Conservation (phyloP, 2,113 vertebrate genomes). For the Poecilia latipinna region DNA sequence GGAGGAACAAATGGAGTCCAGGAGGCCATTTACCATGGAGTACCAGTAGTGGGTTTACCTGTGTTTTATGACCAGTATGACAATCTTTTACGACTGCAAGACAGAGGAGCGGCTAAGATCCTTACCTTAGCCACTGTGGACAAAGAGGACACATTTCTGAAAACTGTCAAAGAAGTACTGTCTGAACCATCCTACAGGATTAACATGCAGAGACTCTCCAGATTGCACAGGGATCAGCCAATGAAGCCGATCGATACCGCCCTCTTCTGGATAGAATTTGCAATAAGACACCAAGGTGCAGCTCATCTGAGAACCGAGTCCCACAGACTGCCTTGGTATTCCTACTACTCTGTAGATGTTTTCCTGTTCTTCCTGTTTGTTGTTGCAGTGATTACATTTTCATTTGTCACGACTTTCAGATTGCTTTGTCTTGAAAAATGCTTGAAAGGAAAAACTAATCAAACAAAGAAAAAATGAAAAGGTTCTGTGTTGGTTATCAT, state of each 20-base stretch:
- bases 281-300: conserved; percentile 75
- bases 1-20: conserved; percentile 41
- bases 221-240: conserved; percentile 71
- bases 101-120: conserved; percentile 63
- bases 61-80: conserved; percentile 73
- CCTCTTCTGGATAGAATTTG: conserved; percentile 77
- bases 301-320: conserved; percentile 63
- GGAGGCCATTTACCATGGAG: conserved; percentile 75
- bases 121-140: conserved; percentile 58
- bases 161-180: conserved; percentile 68
- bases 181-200: conserved; percentile 71
- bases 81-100: conserved; percentile 71
- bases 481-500: background rate
- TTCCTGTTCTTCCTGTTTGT: background rate
- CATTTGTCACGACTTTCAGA: conserved; percentile 2
- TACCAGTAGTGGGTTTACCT: conserved; percentile 71
- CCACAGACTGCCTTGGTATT: conserved; percentile 53
- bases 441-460: conserved; percentile 18
- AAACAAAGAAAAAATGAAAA: background rate
- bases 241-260: conserved; percentile 57
- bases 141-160: conserved; percentile 57
- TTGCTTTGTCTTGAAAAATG: conserved; percentile 7
- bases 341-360: conserved; percentile 72
- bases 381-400: background rate
- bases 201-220: conserved; percentile 78